Percentiles rank a stretch among this genome's conserved stretches.
These are phyloP conservation scores for Sinocyclocheilus anophthalmus DNA, from an alignment of 2,113 vertebrate species.

Conservation along the genomic window DNA sequence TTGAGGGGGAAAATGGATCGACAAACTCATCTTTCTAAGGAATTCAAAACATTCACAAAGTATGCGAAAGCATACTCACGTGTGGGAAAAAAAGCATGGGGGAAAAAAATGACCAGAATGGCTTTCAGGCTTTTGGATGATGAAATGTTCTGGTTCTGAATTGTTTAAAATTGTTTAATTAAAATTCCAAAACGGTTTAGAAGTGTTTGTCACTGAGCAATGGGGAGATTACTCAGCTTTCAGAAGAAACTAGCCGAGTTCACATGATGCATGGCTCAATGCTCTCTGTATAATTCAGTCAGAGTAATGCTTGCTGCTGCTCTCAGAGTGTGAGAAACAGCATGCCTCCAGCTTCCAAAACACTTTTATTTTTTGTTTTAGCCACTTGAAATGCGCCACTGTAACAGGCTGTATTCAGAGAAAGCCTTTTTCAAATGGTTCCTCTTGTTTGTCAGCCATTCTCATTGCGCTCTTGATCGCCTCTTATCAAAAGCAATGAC, in stretches of 20 bases:
- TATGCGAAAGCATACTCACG: background rate
- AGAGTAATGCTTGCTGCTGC: conserved; percentile 9
- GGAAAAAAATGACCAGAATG: background rate
- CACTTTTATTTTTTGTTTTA: background rate
- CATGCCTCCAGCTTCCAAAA: conserved; percentile 9
- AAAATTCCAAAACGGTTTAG: background rate
- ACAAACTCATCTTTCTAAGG: background rate
- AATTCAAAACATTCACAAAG: background rate
- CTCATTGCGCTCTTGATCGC: background rate
- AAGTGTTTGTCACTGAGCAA: background rate
- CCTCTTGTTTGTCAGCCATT: conserved; percentile 11
- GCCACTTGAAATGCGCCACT: conserved; percentile 5
- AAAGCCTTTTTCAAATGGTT: background rate
- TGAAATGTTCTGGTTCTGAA: background rate
- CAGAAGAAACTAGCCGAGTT: conserved; percentile 5
- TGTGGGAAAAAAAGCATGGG: background rate
- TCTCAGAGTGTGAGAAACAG: conserved; percentile 10
- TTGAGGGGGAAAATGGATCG: background rate
- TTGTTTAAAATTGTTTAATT: background rate
- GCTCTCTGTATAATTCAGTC: conserved; percentile 21
- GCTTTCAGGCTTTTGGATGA: conserved; percentile 4
- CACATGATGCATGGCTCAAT: conserved; percentile 32
- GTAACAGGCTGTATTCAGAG: background rate
- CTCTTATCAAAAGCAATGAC: conserved; percentile 20
- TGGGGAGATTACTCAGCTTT: conserved; percentile 6